Evolutionary conservation across 2,797 vertebrate species (phyloP), one percentile per base, ranked within the genome.

Genomic region (Selene dorsalis): DNA sequence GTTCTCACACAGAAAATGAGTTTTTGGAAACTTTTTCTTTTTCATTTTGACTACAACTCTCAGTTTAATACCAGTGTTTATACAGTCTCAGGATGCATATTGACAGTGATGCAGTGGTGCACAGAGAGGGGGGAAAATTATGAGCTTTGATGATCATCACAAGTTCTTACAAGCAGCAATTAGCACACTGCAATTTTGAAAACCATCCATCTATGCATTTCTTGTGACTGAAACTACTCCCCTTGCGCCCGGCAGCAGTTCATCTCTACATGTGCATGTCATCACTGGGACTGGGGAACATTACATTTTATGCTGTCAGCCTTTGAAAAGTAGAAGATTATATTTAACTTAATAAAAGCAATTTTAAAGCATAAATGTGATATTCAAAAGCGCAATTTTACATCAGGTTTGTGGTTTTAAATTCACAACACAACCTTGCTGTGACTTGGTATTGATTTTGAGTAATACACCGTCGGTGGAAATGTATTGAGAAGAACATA

Each of bases 11-110:
- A 75, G 71, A 83, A 71, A 78, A 78, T 73, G 8, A 69, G 56
- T 39, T 85, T 64, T 61, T 55, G 67, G 63, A 82, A 75, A 75
- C 65, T 35, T 78, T 32, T n/a, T 28, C 17, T 61, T 35, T 35
- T 35, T 35, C 74, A 12, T 32, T 77, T 60, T 81, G 73, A 43
- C 38, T 43, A 14, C 32, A 59, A 22, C 43, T 45, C 59, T 71
- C 75, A 43, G 30, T 82, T 75, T 60, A 67, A 71, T 56, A 38
- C 18, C 18, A 47, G 38, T 47, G 50, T 70, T 67, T 39, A n/a
- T 18, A n/a, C 12, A 45, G 35, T 18, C 28, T 43, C 71, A 39
- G 14, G 17, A 18, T 17, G 16, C 11, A 45, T 38, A 52, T 56
- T 43, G 59, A 56, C 30, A 26, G 39, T n/a, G 62, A 22, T 30